Conservation (phyloP, 2,797 vertebrate genomes). For the Helarctos malayanus region DNA sequence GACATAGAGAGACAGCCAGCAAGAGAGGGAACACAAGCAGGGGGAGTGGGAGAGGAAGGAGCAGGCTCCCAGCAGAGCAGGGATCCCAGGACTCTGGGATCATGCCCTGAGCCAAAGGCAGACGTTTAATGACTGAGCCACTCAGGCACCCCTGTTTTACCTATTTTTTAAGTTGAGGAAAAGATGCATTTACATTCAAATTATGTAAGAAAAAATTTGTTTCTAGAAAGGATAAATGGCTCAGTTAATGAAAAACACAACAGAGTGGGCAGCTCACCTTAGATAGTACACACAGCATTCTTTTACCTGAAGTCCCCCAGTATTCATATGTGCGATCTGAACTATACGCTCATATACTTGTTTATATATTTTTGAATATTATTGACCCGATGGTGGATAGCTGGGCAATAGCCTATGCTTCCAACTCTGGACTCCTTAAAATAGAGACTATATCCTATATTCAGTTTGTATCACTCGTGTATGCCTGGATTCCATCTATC, state of each 20-base stretch:
- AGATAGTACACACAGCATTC: not conserved
- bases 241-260: conserved; percentile 7
- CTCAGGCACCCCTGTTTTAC: not conserved
- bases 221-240: conserved; percentile 34
- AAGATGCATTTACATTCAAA: conserved; percentile 37
- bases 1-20: no score
- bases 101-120: no score
- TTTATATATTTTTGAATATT: not conserved
- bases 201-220: not conserved
- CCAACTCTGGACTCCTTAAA: not conserved
- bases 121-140: no score
- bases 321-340: not conserved
- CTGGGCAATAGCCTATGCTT: not conserved
- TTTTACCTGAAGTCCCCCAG: not conserved
- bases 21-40: no score
- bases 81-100: no score
- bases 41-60: no score
- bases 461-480: not conserved
- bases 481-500: not conserved
- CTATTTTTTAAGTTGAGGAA: conserved; percentile 55
- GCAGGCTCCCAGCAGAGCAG: no score
- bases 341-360: not conserved
- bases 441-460: not conserved
- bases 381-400: not conserved
- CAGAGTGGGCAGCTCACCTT: not conserved